A percentile compares a stretch with the other conserved stretches of the same genome.
These are phyloP conservation scores for Sakesphorus luctuosus DNA, from an alignment of 2,113 vertebrate species.

Conservation along the genomic window DNA sequence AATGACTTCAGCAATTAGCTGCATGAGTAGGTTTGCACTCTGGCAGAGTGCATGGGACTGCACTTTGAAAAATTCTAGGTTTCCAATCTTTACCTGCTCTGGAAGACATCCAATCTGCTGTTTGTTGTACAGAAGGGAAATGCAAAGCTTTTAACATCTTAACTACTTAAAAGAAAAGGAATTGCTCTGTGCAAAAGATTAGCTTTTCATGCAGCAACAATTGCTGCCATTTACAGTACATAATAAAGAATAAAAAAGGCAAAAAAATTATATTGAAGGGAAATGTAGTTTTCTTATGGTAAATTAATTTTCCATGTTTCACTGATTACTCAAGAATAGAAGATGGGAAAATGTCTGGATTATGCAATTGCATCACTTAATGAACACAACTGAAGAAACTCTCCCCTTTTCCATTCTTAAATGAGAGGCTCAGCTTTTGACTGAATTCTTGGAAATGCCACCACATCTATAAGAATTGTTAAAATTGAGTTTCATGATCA, in stretches of 20 bases:
- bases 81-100: background rate
- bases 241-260: background rate
- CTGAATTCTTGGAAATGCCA: background rate
- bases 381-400: background rate
- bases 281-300: background rate
- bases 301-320: background rate
- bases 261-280: background rate
- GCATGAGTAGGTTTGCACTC: background rate
- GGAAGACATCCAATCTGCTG: background rate
- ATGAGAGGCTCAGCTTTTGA: background rate
- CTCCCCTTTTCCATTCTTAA: background rate
- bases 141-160: background rate
- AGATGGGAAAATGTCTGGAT: background rate
- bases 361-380: background rate
- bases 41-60: too few relatives aligned
- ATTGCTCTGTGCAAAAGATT: too few relatives aligned
- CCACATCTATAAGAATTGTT: background rate
- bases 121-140: background rate
- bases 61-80: background rate
- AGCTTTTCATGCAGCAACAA: background rate
- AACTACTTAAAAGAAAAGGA: background rate
- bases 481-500: background rate
- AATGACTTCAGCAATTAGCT: background rate
- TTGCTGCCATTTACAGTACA: background rate
- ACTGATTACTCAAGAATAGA: background rate